Percentiles rank a stretch among this genome's conserved stretches.
Conservation (phyloP, 2,797 vertebrate genomes). For the Fundulus diaphanus region DNA sequence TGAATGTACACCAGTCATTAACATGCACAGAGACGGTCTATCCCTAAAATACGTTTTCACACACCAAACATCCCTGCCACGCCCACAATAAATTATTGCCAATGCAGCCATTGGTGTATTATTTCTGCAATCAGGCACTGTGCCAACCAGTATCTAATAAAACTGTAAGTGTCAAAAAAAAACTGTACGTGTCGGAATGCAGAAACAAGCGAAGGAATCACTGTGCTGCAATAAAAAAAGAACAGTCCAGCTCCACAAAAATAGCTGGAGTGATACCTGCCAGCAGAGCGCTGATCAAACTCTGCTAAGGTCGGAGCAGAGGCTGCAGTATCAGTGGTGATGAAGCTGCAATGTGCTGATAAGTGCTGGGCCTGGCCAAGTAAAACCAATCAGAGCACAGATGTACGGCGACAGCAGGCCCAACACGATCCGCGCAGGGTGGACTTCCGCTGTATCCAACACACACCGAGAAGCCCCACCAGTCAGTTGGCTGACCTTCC, state of each 20-base stretch:
- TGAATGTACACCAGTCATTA: conserved; percentile 83
- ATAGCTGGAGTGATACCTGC: conserved; percentile 32
- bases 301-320: conserved; percentile 57
- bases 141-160: conserved; percentile 33
- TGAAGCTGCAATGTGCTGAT: conserved; percentile 67
- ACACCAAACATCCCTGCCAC: conserved; percentile 53
- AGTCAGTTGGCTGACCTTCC: conserved; percentile 84
- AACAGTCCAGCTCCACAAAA: conserved; percentile 9
- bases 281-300: conserved; percentile 51
- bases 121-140: conserved; percentile 34
- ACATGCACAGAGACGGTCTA: conserved; percentile 77
- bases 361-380: conserved; percentile 44
- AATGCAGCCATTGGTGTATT: conserved; percentile 26
- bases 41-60: conserved; percentile 57
- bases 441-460: conserved; percentile 71
- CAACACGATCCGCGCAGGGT: conserved; percentile 52
- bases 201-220: conserved; percentile 38
- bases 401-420: conserved; percentile 73
- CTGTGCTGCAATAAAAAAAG: conserved; percentile 28
- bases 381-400: conserved; percentile 66
- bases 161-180: conserved; percentile 45
- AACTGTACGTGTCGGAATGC: conserved; percentile 18
- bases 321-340: conserved; percentile 39
- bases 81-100: conserved; percentile 60
- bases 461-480: conserved; percentile 59